Evolutionary conservation across 23 tunicate genomes (phyloP), one percentile per base, ranked within the genome.

Genomic region (Ascidia mentula): DNA sequence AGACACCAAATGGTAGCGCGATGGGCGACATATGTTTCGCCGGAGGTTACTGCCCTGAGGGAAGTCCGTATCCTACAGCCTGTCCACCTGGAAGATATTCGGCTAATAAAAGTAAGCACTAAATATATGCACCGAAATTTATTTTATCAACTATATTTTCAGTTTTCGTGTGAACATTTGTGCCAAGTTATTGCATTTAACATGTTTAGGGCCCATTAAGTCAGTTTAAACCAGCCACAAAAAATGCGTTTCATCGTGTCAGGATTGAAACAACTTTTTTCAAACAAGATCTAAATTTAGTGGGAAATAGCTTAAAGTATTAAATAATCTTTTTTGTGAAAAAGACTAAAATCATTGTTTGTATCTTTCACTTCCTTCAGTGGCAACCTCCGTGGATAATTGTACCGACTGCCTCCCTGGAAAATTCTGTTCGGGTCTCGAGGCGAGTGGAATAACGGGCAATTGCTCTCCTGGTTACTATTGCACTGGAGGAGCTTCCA

Each of bases 351-450:
- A 18, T 45, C 17, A 45, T 45, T 45, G 17, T n/a, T n/a, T n/a
- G n/a, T n/a, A n/a, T n/a, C n/a, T n/a, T n/a, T n/a, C 72, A 6
- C 24, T 71, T 60, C 59, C 32, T 74, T 30, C 38, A 92, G 91
- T 69, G 61, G 91, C 94, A 9, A 73, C 24, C 22, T 72, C 78
- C 0, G 35, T 18, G 31, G 84, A 73, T 30, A 53, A 90, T 73
- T 95, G 99, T 84, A 87, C 72, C 17, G 80, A 59, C 36, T 95
- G 99, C 61, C 76, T 78, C 17, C 77, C 87, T 32, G 99, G 99
- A 8, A 78, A 82, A 74, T 89, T 95, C 81, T 95, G 99, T 73
- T 83, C 98, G 0, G 89, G 89, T 4, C 15, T 26, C 18, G 72
- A 40, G 18, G 31, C 89, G 0, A 77, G 32, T 30, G 93, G 93